Base-by-base conservation (phyloP, 1,140 invertebrate genomes). In the Paracyclopina nana region DNA sequence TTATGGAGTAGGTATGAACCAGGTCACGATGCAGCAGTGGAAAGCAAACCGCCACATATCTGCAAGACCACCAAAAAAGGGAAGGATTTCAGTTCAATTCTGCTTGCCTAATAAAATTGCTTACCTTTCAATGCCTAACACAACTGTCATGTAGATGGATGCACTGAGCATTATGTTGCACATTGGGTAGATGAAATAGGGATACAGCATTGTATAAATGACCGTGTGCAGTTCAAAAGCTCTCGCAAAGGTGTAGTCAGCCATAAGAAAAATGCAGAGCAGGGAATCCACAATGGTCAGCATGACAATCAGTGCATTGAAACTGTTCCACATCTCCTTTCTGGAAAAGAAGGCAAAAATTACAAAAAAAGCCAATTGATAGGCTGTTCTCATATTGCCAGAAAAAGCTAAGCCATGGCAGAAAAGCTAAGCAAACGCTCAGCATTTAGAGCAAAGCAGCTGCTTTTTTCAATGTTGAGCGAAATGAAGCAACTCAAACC, bases 51-150 rank as follows among this genome's bases (percentile, higher is more conserved):
- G 34, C 34, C 14, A 38, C 20, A 38, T 38, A 38, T 8, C 34
- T 38, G 8, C 5, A 38, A 38, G 8, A 31, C 29, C 14, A 14
- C 14, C 29, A 31, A 8, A 31, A 9, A 31, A 14, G 14, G 8
- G 29, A 8, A 31, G 14, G 29, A 14, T 31, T 31, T 9, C 14
- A 14, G 8, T 14, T 31, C 29, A 31, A 31, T 8, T 31, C 14
- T 31, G 29, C 8, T 8, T 31, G 14, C 8, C 8, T 42, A 22
- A 24, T 18, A 20, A 44, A 3, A 20, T 14, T 5, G 18, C 9
- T 44, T 44, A 44, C 42, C 42, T 44, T 24, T 44, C 42, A 5
- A 44, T 18, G 16, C 42, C 42, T 24, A 44, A 44, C 2, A 44
- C n/a, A 3, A 44, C 42, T 2, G 42, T 44, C 42, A 44, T 44